Evolutionary conservation across 2,888 invertebrate genomes (phyloP).

Genomic region (Spatulosminthurus flaviceps): DNA sequence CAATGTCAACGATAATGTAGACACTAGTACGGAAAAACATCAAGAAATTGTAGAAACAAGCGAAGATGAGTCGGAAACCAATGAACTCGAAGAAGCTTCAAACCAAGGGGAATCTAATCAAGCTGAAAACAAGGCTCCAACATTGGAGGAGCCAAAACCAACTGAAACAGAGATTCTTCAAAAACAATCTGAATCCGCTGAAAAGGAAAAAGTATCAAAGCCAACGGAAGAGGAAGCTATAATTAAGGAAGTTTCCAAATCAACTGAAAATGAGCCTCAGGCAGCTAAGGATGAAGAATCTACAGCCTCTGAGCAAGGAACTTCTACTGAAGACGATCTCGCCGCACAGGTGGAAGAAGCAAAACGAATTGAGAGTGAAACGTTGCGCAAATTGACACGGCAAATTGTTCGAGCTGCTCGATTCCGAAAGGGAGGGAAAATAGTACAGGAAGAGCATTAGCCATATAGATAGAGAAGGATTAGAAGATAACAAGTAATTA

Average conservation of each 20-base stretch:
- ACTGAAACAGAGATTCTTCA: too few species aligned
- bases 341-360: conserved; percentile 14
- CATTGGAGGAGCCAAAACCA: too few species aligned
- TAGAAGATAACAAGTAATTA: too few species aligned
- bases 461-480: too few species aligned
- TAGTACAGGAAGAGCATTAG: conserved; percentile 4
- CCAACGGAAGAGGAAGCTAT: background rate
- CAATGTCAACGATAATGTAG: too few species aligned
- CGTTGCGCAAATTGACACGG: conserved; percentile 49
- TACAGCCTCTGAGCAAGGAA: background rate
- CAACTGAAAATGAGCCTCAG: too few species aligned
- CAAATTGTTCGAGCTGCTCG: conserved; percentile 53
- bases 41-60: background rate
- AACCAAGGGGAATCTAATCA: too few species aligned
- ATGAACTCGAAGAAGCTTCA: too few species aligned
- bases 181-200: too few species aligned
- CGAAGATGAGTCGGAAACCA: too few species aligned
- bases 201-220: background rate
- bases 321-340: background rate
- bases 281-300: background rate
- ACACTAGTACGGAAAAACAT: background rate
- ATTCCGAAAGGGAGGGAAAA: conserved; percentile 49
- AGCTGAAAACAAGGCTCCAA: too few species aligned
- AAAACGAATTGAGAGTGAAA: conserved; percentile 11
- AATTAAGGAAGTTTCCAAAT: too few species aligned